A percentile compares a stretch with the other conserved stretches of the same genome.
These are phyloP conservation scores for Anoplophora glabripennis DNA, from an alignment of 1,140 invertebrate species.

Conservation along the genomic window DNA sequence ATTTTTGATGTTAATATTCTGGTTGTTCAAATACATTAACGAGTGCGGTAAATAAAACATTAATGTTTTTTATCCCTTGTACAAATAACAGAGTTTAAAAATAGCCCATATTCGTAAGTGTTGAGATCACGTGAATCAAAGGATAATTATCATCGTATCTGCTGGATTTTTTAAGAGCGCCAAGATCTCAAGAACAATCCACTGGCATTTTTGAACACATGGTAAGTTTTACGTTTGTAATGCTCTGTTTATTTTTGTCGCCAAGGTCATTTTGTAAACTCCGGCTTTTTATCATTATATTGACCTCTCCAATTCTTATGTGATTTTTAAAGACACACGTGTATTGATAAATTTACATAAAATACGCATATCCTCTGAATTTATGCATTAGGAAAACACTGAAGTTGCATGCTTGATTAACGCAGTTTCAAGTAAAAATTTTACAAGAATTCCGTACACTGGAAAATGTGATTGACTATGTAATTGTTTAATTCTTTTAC, in stretches of 20 bases:
- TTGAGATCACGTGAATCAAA: constrained; percentile 10
- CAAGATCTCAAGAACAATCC: constrained; percentile 12
- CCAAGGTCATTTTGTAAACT: constrained; percentile 15
- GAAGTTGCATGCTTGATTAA: too few species aligned
- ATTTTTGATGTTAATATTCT: neutral
- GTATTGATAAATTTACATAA: constrained; percentile 7
- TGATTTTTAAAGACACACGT: constrained; percentile 8
- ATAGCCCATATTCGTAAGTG: constrained; percentile 16
- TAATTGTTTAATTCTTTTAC: too few species aligned
- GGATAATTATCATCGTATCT: constrained; percentile 13
- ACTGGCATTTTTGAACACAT: constrained; percentile 25
- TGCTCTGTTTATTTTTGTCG: constrained; percentile 14
- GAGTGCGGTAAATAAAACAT: constrained; percentile 12
- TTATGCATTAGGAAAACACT: too few species aligned
- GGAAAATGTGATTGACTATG: too few species aligned
- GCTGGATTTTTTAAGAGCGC: constrained; percentile 15
- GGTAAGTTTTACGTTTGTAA: constrained; percentile 19
- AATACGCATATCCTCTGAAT: neutral
- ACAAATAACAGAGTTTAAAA: constrained; percentile 23
- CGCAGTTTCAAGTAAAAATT: too few species aligned
- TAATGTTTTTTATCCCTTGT: constrained; percentile 22
- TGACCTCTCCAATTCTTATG: constrained; percentile 11
- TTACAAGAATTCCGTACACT: too few species aligned
- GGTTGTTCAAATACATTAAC: too few species aligned
- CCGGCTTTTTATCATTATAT: constrained; percentile 10